Evolutionary conservation across 2,113 vertebrate species (phyloP), one percentile per base, ranked within the genome.

Genomic region (Alligator sinensis): DNA sequence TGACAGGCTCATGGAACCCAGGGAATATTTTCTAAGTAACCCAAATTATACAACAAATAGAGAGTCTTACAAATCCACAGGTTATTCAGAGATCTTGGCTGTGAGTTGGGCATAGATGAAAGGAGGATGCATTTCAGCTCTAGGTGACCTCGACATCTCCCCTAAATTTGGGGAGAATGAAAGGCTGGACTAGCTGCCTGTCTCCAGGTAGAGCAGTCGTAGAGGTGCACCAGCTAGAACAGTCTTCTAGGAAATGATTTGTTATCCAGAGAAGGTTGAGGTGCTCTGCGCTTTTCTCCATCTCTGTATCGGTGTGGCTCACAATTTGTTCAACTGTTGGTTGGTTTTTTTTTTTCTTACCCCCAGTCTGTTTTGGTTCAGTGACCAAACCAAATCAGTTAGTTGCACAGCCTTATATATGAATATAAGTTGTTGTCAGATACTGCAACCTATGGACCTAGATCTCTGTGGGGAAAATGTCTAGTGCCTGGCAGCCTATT

Each of bases 101-200:
- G 12, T 27, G 68, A 68, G 58, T 62, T 77, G 59, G 28, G 63
- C 28, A 15, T 10, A 28, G 63, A 13, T 27, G 63, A 64, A 64
- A 64, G 25, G 63, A 15, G 63, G 63, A 64, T 28, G 28, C 27
- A 28, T 28, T 15, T 38, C 38, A 74, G 72, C 88, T 96, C 62
- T 89, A 78, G 66, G 78, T 91, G 85, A 93, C 78, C 59, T 93
- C 58, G 89, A 4, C 17, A 22, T 76, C 25, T 92, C 34, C 60
- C 63, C 76, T 0, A 0, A 54, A 66, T 75, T 81, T 58, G 59
- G 58, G 28, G 6, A 2, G 9, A 1, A 1, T 38, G 47, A 58
- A 72, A 90, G 90, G 58, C 68, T 63, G 30, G 57, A 54, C n/a
- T 21, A 76, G 80, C 63, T 64, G 47, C 63, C 34, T 90, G 24